phyloP scores from a whole-genome alignment of 64 coral and sea anemone genomes.

The Actinia equina region DNA sequence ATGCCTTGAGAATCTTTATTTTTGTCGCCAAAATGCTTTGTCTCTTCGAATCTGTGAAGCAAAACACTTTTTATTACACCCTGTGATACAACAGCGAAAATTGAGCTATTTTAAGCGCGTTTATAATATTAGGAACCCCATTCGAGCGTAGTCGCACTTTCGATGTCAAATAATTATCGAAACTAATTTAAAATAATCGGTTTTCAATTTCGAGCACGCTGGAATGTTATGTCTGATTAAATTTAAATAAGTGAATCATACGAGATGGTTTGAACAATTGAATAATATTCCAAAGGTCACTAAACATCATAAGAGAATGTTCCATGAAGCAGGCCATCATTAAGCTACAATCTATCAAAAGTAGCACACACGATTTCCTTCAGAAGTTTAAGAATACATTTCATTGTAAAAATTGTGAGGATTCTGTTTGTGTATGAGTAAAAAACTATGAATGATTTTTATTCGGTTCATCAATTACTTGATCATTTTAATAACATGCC shows the following conservation, averaged over 20 bases:
- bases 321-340: neutral
- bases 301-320: neutral
- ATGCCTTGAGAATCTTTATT: neutral
- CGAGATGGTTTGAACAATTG: neutral
- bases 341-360: neutral
- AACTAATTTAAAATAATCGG: neutral
- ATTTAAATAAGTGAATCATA: neutral
- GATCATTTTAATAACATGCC: neutral
- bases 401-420: neutral
- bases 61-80: neutral
- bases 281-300: neutral
- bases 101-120: neutral
- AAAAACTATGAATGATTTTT: neutral
- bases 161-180: neutral
- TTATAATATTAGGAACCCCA: neutral
- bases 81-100: conserved; percentile 1
- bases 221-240: neutral
- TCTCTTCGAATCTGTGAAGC: neutral
- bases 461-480: neutral
- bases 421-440: neutral
- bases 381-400: neutral
- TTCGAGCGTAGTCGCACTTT: neutral
- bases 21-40: conserved; percentile 5
- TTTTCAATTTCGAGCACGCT: neutral
- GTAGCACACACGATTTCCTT: neutral